Conservation (phyloP, 2,888 invertebrate species). For the Eumacrocentrus americanus region DNA sequence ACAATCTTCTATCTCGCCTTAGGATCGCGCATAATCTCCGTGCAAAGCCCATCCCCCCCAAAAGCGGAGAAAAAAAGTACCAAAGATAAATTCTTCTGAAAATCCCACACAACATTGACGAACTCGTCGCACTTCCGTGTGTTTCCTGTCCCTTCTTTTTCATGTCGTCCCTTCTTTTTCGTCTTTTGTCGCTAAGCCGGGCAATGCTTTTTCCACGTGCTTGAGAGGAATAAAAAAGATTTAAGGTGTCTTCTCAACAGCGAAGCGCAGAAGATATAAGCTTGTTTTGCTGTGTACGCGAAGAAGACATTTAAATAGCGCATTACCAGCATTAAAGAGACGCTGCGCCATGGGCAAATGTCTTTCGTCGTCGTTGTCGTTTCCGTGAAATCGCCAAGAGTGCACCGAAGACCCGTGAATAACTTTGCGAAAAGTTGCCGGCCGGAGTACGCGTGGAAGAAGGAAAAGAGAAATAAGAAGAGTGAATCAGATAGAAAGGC, state of each 20-base stretch:
- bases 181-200: conserved; percentile 23
- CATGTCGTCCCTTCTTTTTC: conserved; percentile 15
- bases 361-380: neutral
- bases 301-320: conserved; percentile 45
- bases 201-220: neutral
- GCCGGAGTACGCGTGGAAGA: neutral
- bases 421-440: conserved; percentile 33
- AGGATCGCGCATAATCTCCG: conserved; percentile 9
- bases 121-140: conserved; percentile 8
- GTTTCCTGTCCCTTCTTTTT: conserved; percentile 26
- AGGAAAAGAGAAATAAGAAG: conserved; percentile 27
- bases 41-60: neutral
- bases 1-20: conserved; percentile 5
- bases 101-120: conserved; percentile 14
- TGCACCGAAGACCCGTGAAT: conserved; percentile 21
- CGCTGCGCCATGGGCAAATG: conserved; percentile 21
- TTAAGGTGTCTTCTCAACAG: neutral
- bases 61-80: conserved; percentile 4
- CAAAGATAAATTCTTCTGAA: conserved; percentile 32
- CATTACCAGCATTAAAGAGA: conserved; percentile 40
- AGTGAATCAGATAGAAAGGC: neutral
- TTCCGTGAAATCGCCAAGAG: neutral
- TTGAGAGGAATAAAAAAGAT: neutral
- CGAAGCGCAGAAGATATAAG: too few species aligned
- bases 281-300: too few species aligned